Base-by-base conservation (phyloP, 2,113 vertebrate genomes). In the Rhinichthys klamathensis region DNA sequence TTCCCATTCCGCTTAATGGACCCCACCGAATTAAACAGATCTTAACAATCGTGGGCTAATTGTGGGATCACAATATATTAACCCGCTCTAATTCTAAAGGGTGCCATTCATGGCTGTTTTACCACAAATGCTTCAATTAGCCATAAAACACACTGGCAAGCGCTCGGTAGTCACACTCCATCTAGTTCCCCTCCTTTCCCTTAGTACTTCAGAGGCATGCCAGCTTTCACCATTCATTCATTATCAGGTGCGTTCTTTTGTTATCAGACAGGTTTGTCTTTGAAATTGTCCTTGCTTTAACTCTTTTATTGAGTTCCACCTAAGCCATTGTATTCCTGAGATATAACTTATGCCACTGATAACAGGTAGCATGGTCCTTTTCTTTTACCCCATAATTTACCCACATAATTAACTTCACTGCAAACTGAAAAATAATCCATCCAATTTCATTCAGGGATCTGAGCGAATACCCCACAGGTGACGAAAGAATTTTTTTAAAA, bases 11-110 rank as follows among this genome's bases (percentile, higher is more conserved):
- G 92, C 90, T 94, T 97, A 97, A 96, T 95, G 94, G 95, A 95
- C 93, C 94, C 95, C 94, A 94, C 95, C 94, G 95, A 97, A 96
- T 96, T 95, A 95, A 93, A 96, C 94, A 94, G 95, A 95, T 94
- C 92, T 93, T 93, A 94, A 94, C 95, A 93, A 94, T 95, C 90
- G 92, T 94, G 92, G 94, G 94, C 94, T 96, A 95, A 96, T 95
- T 95, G 95, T 93, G 94, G 95, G 93, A 96, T 93, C 94, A 95
- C 95, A 95, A 96, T 94, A 94, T 95, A 96, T 95, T 95, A 95
- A 95, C 92, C 92, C 75, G 87, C 89, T 92, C 86, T 91, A 92
- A 92, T 94, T 92, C 93, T 92, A 95, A 94, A 94, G 94, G 94
- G 92, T 93, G 91, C 90, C 91, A 92, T 94, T 92, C 90, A 91